Percentiles rank a stretch among this genome's conserved stretches.
Conservation (phyloP, 2,113 vertebrate genomes). For the Chitala chitala region DNA sequence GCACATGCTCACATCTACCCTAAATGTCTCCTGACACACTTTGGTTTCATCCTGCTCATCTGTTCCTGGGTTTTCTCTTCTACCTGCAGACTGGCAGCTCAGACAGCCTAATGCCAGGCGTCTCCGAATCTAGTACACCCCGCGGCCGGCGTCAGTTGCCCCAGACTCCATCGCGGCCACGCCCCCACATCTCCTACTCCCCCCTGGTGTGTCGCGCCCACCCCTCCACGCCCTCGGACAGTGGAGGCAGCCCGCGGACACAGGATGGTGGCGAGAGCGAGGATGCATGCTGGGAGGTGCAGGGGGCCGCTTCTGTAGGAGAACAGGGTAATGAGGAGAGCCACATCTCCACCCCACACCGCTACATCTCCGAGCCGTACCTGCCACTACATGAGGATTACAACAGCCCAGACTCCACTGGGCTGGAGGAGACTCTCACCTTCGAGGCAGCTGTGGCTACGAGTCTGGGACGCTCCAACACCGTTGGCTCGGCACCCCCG, state of each 20-base stretch:
- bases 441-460: conserved; percentile 89
- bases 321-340: conserved; percentile 48
- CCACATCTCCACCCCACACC: conserved; percentile 77
- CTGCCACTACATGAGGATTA: conserved; percentile 80
- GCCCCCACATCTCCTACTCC: conserved; percentile 89
- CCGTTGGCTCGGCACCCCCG: conserved; percentile 83
- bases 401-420: conserved; percentile 68
- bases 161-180: conserved; percentile 82
- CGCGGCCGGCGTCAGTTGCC: conserved; percentile 88
- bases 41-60: neutral
- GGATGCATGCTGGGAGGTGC: conserved; percentile 44
- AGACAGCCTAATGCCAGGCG: conserved; percentile 75
- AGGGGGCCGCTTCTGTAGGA: conserved; percentile 54
- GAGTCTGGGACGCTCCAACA: conserved; percentile 83
- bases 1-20: neutral
- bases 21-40: neutral
- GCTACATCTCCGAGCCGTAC: conserved; percentile 94
- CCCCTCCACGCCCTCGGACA: conserved; percentile 52
- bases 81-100: conserved; percentile 67
- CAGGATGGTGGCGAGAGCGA: conserved; percentile 38
- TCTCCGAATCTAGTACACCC: conserved; percentile 80
- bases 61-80: neutral
- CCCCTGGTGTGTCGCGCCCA: conserved; percentile 75
- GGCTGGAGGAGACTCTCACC: conserved; percentile 83
- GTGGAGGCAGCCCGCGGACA: conserved; percentile 52